Conservation (phyloP, 2,888 invertebrate species). For the Lepidochitona cinerea region DNA sequence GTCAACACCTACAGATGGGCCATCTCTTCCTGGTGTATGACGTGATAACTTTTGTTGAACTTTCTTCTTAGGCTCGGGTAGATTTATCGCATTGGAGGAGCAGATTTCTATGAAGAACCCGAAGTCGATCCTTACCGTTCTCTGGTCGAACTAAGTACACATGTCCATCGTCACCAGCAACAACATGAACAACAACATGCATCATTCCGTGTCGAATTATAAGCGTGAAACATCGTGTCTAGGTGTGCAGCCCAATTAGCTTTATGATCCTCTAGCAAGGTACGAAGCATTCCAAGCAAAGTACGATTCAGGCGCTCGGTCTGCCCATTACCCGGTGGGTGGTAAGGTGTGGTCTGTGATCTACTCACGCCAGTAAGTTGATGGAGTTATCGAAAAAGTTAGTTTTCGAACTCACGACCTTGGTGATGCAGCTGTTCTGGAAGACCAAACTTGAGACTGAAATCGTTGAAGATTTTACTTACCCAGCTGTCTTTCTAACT, state of each 20-base stretch:
- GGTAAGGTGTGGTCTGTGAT: slow-evolving; percentile 12
- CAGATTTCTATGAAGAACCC: background rate
- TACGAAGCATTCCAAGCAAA: slow-evolving; percentile 15
- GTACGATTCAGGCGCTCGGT: background rate
- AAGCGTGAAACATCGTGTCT: background rate
- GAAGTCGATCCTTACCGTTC: background rate
- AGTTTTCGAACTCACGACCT: slow-evolving; percentile 16
- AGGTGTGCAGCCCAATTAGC: background rate
- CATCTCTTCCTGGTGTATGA: too few relatives aligned
- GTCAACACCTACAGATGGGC: too few relatives aligned
- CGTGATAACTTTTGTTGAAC: too few relatives aligned
- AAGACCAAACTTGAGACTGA: slow-evolving; percentile 13
- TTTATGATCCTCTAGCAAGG: background rate
- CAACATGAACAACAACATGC: background rate
- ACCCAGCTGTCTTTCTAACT: slow-evolving; percentile 10
- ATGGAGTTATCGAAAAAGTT: slow-evolving; percentile 9
- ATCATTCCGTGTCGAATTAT: background rate
- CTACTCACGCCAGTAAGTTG: slow-evolving; percentile 4
- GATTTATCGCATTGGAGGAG: background rate
- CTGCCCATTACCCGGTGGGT: slow-evolving; percentile 16
- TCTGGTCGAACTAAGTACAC: background rate
- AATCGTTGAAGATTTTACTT: slow-evolving; percentile 18
- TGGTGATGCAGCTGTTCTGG: slow-evolving; percentile 14
- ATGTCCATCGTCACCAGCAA: background rate
- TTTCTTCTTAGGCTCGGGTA: too few relatives aligned